Base-by-base conservation (phyloP, 1,140 invertebrate species). In the Polypedilum vanderplanki region DNA sequence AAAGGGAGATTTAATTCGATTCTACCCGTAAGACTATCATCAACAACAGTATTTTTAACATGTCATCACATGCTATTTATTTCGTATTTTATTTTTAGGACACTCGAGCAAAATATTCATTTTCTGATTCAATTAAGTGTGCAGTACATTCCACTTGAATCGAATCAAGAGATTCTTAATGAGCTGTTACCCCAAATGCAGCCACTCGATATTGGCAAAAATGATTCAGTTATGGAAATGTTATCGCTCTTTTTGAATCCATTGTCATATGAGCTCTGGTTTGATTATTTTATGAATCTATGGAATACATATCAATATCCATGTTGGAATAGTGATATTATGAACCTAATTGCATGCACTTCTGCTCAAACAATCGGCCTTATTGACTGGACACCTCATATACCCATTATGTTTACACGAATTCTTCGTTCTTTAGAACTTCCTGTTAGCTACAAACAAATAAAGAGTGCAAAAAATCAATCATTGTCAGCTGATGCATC, bases 101-200 rank as follows among this genome's bases (percentile, higher is more conserved):
- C 65, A 70, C 18, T 70, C 9, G 65, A 70, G 15, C 65, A 70
- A 70, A 18, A 18, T 17, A 70, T 70, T 20, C 15, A 18, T n/a
- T 18, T 18, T 18, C 9, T 18, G 7, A 18, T 70, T 18, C 15
- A 18, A 10, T 12, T 70, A 0, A 18, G 15, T 7, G 15, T 18
- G 3, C 17, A 89, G 46, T 95, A 93, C 82, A 95, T 95, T 79
- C 85, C 89, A 5, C 78, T 87, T 18, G 82, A 83, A 18, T 89
- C 94, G 1, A 96, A 94, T 0, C 87, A 90, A 83, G 95, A 98
- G 84, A 96, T 98, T 79, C 81, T 98, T 75, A 92, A 93, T 77
- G 90, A 94, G 83, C 87, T 93, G 78, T 85, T 91, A 74, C 94
- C 95, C 15, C 84, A 87, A 75, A 79, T 95, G 78, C 91, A 90